Evolutionary conservation across 2,113 vertebrate genomes (phyloP).

Genomic region (Istiophorus platypterus): DNA sequence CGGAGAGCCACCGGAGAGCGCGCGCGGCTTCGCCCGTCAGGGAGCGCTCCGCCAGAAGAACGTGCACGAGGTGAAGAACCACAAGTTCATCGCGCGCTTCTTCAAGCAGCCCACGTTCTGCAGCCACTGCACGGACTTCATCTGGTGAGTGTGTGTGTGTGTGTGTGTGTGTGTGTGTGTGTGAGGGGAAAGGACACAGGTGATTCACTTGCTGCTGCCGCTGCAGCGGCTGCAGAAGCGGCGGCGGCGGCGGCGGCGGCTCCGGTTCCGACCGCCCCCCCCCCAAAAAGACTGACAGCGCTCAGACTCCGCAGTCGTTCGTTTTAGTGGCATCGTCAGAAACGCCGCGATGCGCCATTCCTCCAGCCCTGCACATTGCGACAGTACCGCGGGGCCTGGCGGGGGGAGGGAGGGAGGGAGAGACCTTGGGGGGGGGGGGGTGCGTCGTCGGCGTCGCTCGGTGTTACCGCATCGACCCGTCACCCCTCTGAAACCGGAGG

Average conservation of each 20-base stretch:
- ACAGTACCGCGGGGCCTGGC: slow-evolving; percentile 57
- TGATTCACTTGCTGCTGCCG: slow-evolving; percentile 83
- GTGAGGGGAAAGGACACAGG: slow-evolving; percentile 73
- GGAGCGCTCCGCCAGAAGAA: slow-evolving; percentile 92
- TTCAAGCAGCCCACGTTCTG: slow-evolving; percentile 96
- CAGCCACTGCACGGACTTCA: slow-evolving; percentile 95
- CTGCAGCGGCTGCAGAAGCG: slow-evolving; percentile 74
- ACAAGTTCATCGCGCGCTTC: slow-evolving; percentile 94
- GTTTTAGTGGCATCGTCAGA: slow-evolving; percentile 55
- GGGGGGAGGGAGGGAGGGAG: neutral
- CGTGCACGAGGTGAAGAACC: slow-evolving; percentile 91
- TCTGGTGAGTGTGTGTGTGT: slow-evolving; percentile 84
- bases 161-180: slow-evolving; percentile 75
- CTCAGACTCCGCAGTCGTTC: slow-evolving; percentile 55
- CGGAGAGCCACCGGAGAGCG: slow-evolving; percentile 85
- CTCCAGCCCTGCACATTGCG: slow-evolving; percentile 60
- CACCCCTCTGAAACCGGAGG: slow-evolving; percentile 51
- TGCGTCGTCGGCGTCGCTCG: slow-evolving; percentile 43
- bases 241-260: slow-evolving; percentile 67
- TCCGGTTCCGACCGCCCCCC: slow-evolving; percentile 47
- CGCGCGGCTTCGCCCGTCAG: slow-evolving; percentile 91
- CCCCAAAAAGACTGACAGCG: slow-evolving; percentile 30
- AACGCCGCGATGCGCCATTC: slow-evolving; percentile 69
- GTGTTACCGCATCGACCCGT: slow-evolving; percentile 70
- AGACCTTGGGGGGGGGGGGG: neutral